A percentile compares a stretch with the other conserved stretches of the same genome.
Conservation (phyloP, 2,797 vertebrate species). For the Lacerta bilineata region DNA sequence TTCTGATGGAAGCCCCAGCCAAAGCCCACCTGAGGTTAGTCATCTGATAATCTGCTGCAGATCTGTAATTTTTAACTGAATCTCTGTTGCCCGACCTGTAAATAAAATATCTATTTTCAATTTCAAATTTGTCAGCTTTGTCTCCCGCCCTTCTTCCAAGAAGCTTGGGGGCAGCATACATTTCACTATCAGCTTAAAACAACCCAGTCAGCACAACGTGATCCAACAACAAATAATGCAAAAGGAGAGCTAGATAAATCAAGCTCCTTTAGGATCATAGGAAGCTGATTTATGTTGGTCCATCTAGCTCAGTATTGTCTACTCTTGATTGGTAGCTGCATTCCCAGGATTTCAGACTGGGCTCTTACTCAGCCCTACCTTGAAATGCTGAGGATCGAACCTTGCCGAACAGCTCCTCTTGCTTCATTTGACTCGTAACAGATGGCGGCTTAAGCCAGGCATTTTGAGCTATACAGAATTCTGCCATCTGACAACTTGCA, state of each 20-base stretch:
- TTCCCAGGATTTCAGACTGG: too few relatives aligned
- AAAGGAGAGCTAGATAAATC: too few relatives aligned
- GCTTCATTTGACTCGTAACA: neutral
- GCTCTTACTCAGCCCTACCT: too few relatives aligned
- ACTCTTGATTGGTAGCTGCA: too few relatives aligned
- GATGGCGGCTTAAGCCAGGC: neutral
- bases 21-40: constrained; percentile 89
- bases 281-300: too few relatives aligned
- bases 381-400: too few relatives aligned
- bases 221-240: too few relatives aligned
- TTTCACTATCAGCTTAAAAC: too few relatives aligned
- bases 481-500: neutral
- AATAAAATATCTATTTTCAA: constrained; percentile 34
- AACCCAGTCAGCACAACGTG: too few relatives aligned
- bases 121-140: constrained; percentile 22
- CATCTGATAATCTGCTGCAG: neutral
- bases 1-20: constrained; percentile 81
- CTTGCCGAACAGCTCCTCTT: too few relatives aligned
- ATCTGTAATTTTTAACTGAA: neutral
- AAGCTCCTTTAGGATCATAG: too few relatives aligned
- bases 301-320: too few relatives aligned
- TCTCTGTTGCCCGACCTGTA: neutral
- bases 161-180: neutral
- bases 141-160: neutral
- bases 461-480: neutral